These are phyloP conservation scores for Imbricaverruca yamaguchii DNA, from an alignment of 2,888 invertebrate genomes.

Conservation along the genomic window DNA sequence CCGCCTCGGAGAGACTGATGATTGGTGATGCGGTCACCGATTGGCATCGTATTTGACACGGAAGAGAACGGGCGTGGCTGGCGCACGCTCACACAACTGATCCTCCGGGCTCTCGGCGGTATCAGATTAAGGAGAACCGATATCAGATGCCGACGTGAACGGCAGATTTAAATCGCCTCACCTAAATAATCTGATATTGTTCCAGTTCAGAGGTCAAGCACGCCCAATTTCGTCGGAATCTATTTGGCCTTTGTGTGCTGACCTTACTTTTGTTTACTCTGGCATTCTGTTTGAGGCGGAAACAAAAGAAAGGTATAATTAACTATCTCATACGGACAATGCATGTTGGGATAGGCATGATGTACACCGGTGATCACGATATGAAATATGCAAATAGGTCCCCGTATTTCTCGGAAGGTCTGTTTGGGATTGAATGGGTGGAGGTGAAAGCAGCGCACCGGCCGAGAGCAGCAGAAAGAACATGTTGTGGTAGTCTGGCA, in stretches of 20 bases:
- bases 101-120: too few species aligned
- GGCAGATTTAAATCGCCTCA: background rate
- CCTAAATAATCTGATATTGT: slow-evolving; percentile 8
- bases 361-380: background rate
- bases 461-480: too few species aligned
- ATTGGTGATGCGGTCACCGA: too few species aligned
- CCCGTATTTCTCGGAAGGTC: background rate
- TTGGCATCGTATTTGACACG: too few species aligned
- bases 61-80: too few species aligned
- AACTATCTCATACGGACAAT: background rate
- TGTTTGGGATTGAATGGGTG: background rate
- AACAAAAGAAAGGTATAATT: slow-evolving; percentile 1
- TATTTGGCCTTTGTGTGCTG: background rate
- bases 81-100: too few species aligned
- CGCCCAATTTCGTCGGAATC: slow-evolving; percentile 5
- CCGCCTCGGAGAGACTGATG: too few species aligned
- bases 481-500: too few species aligned
- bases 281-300: background rate
- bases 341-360: slow-evolving; percentile 2
- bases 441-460: background rate
- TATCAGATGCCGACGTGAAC: too few species aligned
- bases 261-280: background rate
- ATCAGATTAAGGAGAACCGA: too few species aligned
- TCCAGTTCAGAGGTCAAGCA: background rate
- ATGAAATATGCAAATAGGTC: slow-evolving; percentile 3